phyloP scores from a whole-genome alignment of 2,888 invertebrate species.

The Polydrusus cervinus region DNA sequence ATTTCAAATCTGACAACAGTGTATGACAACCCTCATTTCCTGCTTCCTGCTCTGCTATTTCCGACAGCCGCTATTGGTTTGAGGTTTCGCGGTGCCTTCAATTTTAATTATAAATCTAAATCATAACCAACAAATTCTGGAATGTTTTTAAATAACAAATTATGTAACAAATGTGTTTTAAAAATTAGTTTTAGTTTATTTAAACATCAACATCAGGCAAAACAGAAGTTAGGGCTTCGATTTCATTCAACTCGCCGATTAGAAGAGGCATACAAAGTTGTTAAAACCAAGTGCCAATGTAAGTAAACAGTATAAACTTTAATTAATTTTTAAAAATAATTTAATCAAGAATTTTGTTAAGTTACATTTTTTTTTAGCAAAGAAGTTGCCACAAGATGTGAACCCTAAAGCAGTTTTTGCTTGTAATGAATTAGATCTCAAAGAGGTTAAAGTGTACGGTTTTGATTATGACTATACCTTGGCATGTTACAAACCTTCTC shows the following conservation, averaged over 20 bases:
- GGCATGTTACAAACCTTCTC: constrained; percentile 92
- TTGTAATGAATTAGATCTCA: constrained; percentile 94
- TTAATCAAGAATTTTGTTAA: background rate
- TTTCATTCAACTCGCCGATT: constrained; percentile 64
- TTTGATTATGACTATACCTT: constrained; percentile 99
- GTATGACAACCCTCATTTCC: background rate
- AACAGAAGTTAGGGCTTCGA: constrained; percentile 48
- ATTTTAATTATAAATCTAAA: constrained; percentile 16
- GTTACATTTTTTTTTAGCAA: constrained; percentile 76
- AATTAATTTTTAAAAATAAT: background rate
- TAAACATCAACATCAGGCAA: constrained; percentile 16
- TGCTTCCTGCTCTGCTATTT: background rate
- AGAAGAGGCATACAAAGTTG: constrained; percentile 77
- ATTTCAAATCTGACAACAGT: background rate
- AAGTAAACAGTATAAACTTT: constrained; percentile 71
- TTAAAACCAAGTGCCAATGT: constrained; percentile 83
- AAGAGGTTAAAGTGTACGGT: constrained; percentile 94
- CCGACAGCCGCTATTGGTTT: constrained; percentile 14
- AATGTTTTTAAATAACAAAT: constrained; percentile 48
- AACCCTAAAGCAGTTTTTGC: constrained; percentile 93
- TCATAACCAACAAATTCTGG: constrained; percentile 41
- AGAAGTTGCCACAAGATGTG: constrained; percentile 90
- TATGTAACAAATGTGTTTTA: constrained; percentile 50
- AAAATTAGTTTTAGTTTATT: constrained; percentile 35
- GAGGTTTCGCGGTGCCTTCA: background rate